Conservation (phyloP, 2,888 invertebrate species). For the Gastrophysa polygoni region DNA sequence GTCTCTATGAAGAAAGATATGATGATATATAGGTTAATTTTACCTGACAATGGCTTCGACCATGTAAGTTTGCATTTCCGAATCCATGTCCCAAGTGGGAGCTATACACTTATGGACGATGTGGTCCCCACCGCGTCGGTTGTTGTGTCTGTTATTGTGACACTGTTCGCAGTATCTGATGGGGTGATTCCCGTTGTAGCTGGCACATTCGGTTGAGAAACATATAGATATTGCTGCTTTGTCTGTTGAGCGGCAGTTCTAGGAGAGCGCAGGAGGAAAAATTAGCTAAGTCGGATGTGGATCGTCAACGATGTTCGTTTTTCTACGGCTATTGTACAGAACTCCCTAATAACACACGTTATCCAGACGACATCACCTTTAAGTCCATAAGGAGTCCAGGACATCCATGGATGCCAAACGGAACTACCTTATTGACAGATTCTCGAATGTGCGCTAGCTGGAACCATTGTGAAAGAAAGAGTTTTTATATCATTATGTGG, state of each 20-base stretch:
- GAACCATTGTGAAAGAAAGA: too few species aligned
- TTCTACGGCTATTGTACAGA: too few species aligned
- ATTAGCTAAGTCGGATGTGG: too few species aligned
- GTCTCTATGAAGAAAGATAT: too few species aligned
- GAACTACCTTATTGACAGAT: too few species aligned
- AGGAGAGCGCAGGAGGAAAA: slow-evolving; percentile 36
- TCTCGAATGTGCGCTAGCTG: too few species aligned
- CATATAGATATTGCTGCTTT: slow-evolving; percentile 95
- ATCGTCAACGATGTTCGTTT: too few species aligned
- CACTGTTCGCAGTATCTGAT: slow-evolving; percentile 92
- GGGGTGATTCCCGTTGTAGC: slow-evolving; percentile 95
- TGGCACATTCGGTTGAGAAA: slow-evolving; percentile 95
- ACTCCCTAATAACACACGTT: slow-evolving; percentile 9
- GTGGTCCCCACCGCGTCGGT: slow-evolving; percentile 85
- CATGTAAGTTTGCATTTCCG: slow-evolving; percentile 90
- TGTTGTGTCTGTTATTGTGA: slow-evolving; percentile 87
- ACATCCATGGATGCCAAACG: too few species aligned
- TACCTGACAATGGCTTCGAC: slow-evolving; percentile 94
- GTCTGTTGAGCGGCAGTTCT: slow-evolving; percentile 91
- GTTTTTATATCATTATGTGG: too few species aligned
- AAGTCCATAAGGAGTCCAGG: too few species aligned
- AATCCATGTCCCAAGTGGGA: slow-evolving; percentile 87
- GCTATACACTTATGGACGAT: slow-evolving; percentile 87
- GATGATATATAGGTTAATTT: too few species aligned
- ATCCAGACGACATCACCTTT: too few species aligned